These are phyloP conservation scores for Chelonus formosanus DNA, from an alignment of 2,888 invertebrate species.

Conservation along the genomic window DNA sequence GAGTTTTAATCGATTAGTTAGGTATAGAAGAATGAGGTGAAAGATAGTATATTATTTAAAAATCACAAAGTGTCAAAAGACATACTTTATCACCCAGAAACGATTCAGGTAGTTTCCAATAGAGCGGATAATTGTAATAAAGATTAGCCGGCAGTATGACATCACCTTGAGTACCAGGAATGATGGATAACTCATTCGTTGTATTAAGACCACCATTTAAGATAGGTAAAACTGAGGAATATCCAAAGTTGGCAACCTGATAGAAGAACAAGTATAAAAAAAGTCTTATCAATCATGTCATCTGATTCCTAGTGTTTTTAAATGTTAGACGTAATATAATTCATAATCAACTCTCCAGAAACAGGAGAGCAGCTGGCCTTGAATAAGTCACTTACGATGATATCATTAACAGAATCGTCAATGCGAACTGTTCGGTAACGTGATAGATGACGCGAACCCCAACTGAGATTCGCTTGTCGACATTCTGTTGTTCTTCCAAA, in stretches of 20 bases:
- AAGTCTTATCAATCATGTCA: slow-evolving; percentile 23
- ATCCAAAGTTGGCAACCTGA: slow-evolving; percentile 56
- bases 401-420: slow-evolving; percentile 55
- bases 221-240: slow-evolving; percentile 48
- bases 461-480: slow-evolving; percentile 80
- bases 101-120: slow-evolving; percentile 81
- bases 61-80: slow-evolving; percentile 9
- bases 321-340: slow-evolving; percentile 11
- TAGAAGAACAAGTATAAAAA: slow-evolving; percentile 25
- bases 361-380: background rate
- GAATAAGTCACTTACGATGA: slow-evolving; percentile 48
- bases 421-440: slow-evolving; percentile 63
- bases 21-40: background rate
- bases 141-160: slow-evolving; percentile 68
- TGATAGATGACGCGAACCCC: slow-evolving; percentile 79
- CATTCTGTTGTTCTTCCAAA: slow-evolving; percentile 87
- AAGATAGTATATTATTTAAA: slow-evolving; percentile 6
- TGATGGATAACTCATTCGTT: slow-evolving; percentile 71
- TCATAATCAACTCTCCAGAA: background rate
- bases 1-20: slow-evolving; percentile 16
- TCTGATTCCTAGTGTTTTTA: slow-evolving; percentile 2
- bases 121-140: slow-evolving; percentile 75
- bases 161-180: slow-evolving; percentile 71
- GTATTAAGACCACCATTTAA: slow-evolving; percentile 66
- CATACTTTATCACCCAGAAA: slow-evolving; percentile 84